These are phyloP conservation scores for Varecia variegata DNA, from an alignment of 2,797 vertebrate genomes.

Conservation along the genomic window DNA sequence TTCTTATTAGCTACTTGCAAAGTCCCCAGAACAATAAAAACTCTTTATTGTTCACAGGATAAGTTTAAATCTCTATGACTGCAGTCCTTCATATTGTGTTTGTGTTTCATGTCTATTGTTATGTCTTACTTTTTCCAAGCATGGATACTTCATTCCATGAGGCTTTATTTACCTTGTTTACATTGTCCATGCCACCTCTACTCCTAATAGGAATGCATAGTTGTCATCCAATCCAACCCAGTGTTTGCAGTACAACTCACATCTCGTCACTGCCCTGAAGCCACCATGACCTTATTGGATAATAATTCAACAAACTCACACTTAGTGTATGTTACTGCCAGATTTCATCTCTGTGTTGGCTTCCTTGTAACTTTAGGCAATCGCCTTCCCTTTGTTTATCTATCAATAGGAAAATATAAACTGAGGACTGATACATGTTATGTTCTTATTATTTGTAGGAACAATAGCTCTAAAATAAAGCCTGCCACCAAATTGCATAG, in stretches of 20 bases:
- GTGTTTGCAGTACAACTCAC: background rate
- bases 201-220: background rate
- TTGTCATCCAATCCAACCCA: background rate
- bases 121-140: background rate
- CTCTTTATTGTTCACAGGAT: background rate
- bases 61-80: background rate
- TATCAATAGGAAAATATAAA: slow-evolving; percentile 22
- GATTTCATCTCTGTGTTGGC: background rate
- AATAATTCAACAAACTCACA: background rate
- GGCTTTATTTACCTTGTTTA: background rate
- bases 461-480: slow-evolving; percentile 38
- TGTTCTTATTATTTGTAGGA: background rate
- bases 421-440: background rate
- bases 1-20: background rate
- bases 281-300: background rate
- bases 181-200: background rate
- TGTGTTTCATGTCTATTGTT: background rate
- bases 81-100: background rate
- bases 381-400: background rate
- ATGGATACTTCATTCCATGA: background rate
- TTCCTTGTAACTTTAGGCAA: background rate
- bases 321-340: background rate
- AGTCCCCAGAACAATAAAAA: background rate
- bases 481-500: slow-evolving; percentile 19
- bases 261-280: background rate